phyloP scores from a whole-genome alignment of 1,140 invertebrate genomes.

The Drosophila baimaii region DNA sequence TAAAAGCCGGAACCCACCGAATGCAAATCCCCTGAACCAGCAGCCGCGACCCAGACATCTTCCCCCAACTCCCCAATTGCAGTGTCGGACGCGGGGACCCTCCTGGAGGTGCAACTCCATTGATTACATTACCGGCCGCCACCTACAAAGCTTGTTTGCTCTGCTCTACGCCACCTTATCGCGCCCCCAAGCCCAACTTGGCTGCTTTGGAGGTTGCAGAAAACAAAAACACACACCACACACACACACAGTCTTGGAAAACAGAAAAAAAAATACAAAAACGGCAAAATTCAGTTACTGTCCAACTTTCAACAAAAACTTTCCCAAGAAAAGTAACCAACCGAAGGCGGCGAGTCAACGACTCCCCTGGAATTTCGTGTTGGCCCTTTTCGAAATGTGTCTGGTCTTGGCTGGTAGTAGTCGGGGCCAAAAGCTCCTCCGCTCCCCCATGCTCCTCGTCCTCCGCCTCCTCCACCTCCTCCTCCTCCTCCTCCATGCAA shows the following conservation, averaged over 20 bases:
- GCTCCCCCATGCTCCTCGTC: conserved; percentile 10
- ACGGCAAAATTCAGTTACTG: conserved; percentile 59
- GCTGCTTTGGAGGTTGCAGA: conserved; percentile 54
- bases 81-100: conserved; percentile 2
- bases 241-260: conserved; percentile 12
- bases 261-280: conserved; percentile 41
- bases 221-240: conserved; percentile 28
- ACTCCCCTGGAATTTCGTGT: conserved; percentile 81
- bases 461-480: not conserved
- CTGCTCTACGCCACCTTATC: conserved; percentile 49
- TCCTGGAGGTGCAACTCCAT: conserved; percentile 31
- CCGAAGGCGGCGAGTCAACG: conserved; percentile 69
- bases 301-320: conserved; percentile 79
- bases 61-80: not conserved
- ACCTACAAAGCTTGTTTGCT: conserved; percentile 48
- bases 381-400: conserved; percentile 82
- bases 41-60: not conserved
- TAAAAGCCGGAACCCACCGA: not conserved
- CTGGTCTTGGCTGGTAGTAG: conserved; percentile 59
- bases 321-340: conserved; percentile 82
- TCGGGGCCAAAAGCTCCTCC: conserved; percentile 53
- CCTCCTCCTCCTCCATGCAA: conserved; percentile 29
- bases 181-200: conserved; percentile 24
- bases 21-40: conserved; percentile 9
- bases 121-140: conserved; percentile 40